Evolutionary conservation across 2,888 invertebrate genomes (phyloP).

Genomic region (Drosophila monieri): DNA sequence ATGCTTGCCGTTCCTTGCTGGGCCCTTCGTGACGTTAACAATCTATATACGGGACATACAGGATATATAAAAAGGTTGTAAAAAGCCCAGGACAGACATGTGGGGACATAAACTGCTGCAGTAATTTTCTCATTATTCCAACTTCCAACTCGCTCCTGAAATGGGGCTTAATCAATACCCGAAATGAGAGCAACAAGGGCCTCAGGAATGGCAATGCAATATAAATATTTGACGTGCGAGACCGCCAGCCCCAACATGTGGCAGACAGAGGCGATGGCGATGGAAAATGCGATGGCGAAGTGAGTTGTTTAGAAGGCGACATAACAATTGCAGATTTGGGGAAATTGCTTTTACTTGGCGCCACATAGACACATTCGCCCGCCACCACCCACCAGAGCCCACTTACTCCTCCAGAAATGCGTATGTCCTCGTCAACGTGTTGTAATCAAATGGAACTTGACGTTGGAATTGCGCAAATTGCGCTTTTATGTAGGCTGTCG

Average conservation of each 20-base stretch:
- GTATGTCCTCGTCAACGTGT: slow-evolving; percentile 62
- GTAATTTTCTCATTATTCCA: slow-evolving; percentile 57
- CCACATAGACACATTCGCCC: slow-evolving; percentile 12
- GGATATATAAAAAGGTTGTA: slow-evolving; percentile 62
- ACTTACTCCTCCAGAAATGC: slow-evolving; percentile 31
- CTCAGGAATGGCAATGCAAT: slow-evolving; percentile 56
- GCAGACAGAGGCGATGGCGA: neutral
- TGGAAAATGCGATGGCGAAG: slow-evolving; percentile 34
- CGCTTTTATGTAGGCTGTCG: slow-evolving; percentile 75
- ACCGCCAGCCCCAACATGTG: slow-evolving; percentile 59
- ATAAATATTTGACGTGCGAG: slow-evolving; percentile 78
- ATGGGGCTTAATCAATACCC: slow-evolving; percentile 72
- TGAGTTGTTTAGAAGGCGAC: slow-evolving; percentile 75
- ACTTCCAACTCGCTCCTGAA: slow-evolving; percentile 39
- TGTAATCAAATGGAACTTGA: slow-evolving; percentile 76
- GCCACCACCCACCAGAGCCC: slow-evolving; percentile 24
- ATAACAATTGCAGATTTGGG: slow-evolving; percentile 78
- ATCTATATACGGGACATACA: slow-evolving; percentile 37
- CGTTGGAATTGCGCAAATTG: slow-evolving; percentile 74
- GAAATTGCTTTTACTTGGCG: slow-evolving; percentile 69
- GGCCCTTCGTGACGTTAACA: slow-evolving; percentile 38
- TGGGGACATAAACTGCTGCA: slow-evolving; percentile 62
- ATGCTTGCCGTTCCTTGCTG: slow-evolving; percentile 30
- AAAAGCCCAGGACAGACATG: slow-evolving; percentile 39
- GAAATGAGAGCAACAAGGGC: slow-evolving; percentile 49